A percentile compares a stretch with the other conserved stretches of the same genome.
These are phyloP conservation scores for Amphimallon solstitiale DNA, from an alignment of 2,888 invertebrate species.

Conservation along the genomic window DNA sequence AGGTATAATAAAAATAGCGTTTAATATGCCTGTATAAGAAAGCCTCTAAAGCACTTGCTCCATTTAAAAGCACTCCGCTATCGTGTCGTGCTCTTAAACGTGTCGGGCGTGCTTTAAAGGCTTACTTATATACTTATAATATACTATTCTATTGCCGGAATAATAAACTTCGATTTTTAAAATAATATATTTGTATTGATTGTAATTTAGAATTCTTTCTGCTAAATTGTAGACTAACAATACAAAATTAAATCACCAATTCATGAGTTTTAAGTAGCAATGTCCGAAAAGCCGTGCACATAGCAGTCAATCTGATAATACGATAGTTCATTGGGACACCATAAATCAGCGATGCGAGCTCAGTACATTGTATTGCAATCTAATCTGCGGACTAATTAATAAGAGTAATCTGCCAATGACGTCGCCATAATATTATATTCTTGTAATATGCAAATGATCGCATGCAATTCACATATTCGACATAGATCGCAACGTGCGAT, in stretches of 20 bases:
- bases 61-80: too few relatives aligned
- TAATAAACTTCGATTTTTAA: too few relatives aligned
- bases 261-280: constrained; percentile 16
- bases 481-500: constrained; percentile 22
- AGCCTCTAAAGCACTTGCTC: too few relatives aligned
- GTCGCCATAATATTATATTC: constrained; percentile 39
- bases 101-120: too few relatives aligned
- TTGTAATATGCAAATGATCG: constrained; percentile 43
- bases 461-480: constrained; percentile 23
- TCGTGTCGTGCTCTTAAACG: too few relatives aligned
- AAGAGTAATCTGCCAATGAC: constrained; percentile 43
- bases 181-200: too few relatives aligned
- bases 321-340: constrained; percentile 29
- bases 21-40: too few relatives aligned
- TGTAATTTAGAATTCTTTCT: constrained; percentile 11
- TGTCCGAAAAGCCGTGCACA: not conserved
- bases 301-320: constrained; percentile 29
- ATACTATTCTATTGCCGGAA: too few relatives aligned
- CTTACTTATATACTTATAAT: too few relatives aligned
- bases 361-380: constrained; percentile 42
- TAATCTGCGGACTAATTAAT: constrained; percentile 43
- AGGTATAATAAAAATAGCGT: too few relatives aligned
- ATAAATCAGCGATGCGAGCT: constrained; percentile 38
- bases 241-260: constrained; percentile 10
- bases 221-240: not conserved